Evolutionary conservation across 1,140 invertebrate genomes (phyloP), one percentile per base, ranked within the genome.

Genomic region (Oryzaephilus surinamensis): DNA sequence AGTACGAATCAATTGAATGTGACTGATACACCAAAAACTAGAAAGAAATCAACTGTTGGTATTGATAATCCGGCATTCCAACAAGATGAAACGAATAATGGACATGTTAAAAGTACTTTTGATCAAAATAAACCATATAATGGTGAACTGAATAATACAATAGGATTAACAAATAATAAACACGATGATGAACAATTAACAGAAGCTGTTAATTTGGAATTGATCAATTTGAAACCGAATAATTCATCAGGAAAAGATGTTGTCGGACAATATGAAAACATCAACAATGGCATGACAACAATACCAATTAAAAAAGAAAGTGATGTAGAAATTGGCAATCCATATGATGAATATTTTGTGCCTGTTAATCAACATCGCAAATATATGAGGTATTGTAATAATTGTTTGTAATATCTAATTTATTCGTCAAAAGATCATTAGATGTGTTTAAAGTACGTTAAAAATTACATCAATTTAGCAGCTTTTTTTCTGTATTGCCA

Each of bases 311-410:
- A 81, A 54, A 76, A 74, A 43, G 79, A 82, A 43, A 76, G 77
- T 13, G 77, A 81, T 50, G 73, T 79, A 11, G 79, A 84, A 33
- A 74, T 80, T 54, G 68, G 73, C 14, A 80, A 81, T 61, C 74
- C 79, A 12, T 84, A 84, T 58, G 81, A 85, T 45, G 81, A 85
- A 49, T 86, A 85, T 60, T 86, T 86, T 59, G 81, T 86, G 34
- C 81, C 83, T 20, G 82, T 86, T 24, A 85, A 86, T 58, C 79
- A 86, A 51, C 82, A 84, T 61, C 73, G 76, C 56, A 86, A 86
- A 66, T 85, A 77, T 57, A 84, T 85, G 66, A 82, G 82, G 83
- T 84, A 69, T 67, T 67, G 1, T 13, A 19, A 16, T 16, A 27
- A 10, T 18, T 34, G 4, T 21, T 20, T 28, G 3, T 10, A 36